Base-by-base conservation (phyloP, 2,113 vertebrate species). In the Triplophysa siluroides region DNA sequence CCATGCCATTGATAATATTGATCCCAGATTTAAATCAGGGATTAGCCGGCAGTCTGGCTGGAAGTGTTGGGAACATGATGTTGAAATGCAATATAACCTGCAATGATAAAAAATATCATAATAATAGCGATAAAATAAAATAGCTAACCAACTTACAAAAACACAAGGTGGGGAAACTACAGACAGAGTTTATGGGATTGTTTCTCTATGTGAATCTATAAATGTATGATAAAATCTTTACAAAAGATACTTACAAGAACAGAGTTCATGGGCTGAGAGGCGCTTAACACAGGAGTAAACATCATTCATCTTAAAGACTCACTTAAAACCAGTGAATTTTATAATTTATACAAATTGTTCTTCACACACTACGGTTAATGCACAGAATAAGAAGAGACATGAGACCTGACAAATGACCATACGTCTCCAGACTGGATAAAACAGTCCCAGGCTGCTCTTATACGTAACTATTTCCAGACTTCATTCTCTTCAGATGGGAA, bases 401-500 rank as follows among this genome's bases (percentile, higher is more conserved):
- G 29, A 78, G 47, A 66, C 24, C 18, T 66, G 60, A 58, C 16
- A 54, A 76, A 76, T 41, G 58, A n/a, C 38, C 43, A 69, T 8
- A 47, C 5, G 38, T 54, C 1, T 70, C 45, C 13, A 3, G 16
- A 24, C 41, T 43, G 10, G 24, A 23, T 43, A 23, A 45, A 52
- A 68, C 14, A 45, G n/a, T 38, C 29, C 19, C 23, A 50, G 50
- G 60, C 26, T 64, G 61, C 43, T 64, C 23, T 9, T 19, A 5
- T 38, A 38, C 6, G 3, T 47, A 54, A 21, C 60, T 60, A 10
- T 23, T 24, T 58, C 61, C 67, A 41, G 56, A 66, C n/a, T 74
- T 75, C 23, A 78, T 65, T 38, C 21, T 14, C 13, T 74, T 18
- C 24, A 29, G 45, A 63, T 24, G 23, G 56, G 26, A 63, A 70